phyloP scores from a whole-genome alignment of 2,797 vertebrate species.

The Brachyalestes nurse region DNA sequence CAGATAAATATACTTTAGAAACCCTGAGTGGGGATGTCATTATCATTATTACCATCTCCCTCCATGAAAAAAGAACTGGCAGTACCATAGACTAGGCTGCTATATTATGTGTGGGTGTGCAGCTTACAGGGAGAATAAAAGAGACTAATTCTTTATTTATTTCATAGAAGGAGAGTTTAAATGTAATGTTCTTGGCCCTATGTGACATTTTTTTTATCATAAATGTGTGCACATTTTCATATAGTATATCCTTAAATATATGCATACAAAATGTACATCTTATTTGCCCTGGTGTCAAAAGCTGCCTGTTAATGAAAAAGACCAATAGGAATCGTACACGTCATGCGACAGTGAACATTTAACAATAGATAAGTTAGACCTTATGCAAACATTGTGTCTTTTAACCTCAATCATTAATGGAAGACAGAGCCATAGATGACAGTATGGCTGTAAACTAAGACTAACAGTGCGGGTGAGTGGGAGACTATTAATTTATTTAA shows the following conservation, averaged over 20 bases:
- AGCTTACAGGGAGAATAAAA: not conserved
- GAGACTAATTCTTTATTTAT: not conserved
- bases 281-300: not conserved
- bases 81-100: not conserved
- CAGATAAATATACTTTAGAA: not conserved
- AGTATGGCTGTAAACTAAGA: not conserved
- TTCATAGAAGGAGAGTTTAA: not conserved
- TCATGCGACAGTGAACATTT: not conserved
- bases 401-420: too few species aligned
- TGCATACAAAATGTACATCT: not conserved
- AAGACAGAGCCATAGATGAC: not conserved
- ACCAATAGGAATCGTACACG: not conserved
- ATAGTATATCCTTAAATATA: not conserved
- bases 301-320: not conserved
- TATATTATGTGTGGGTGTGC: slow-evolving; percentile 8
- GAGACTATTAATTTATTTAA: not conserved
- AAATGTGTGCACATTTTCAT: not conserved
- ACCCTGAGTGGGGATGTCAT: not conserved
- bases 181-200: not conserved
- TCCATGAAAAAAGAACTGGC: not conserved
- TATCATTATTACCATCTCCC: not conserved
- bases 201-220: not conserved
- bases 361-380: not conserved
- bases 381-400: not conserved
- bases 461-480: not conserved